These are phyloP conservation scores for Phragmatobia fuliginosa DNA, from an alignment of 2,888 invertebrate species.

Conservation along the genomic window DNA sequence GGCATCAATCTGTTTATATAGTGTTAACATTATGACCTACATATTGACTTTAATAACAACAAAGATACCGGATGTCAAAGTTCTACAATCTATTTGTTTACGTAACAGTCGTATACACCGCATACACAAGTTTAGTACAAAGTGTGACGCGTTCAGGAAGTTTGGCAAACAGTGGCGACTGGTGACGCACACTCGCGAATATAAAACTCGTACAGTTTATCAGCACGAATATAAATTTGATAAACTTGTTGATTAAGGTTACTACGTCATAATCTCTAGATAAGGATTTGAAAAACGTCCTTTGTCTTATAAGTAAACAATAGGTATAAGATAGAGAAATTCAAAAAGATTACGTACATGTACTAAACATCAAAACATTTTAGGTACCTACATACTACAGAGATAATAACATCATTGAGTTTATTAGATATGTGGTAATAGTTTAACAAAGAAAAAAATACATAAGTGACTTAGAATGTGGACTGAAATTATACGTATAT, in stretches of 20 bases:
- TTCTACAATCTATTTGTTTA: conserved; percentile 32
- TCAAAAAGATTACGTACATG: neutral
- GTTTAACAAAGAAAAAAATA: neutral
- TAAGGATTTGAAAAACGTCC: neutral
- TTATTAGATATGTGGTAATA: neutral
- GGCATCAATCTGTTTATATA: neutral
- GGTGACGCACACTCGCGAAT: conserved; percentile 37
- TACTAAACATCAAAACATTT: neutral
- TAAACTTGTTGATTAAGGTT: conserved; percentile 21
- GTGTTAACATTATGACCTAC: conserved; percentile 33
- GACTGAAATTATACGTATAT: neutral
- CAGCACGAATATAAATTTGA: conserved; percentile 20
- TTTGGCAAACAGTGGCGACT: conserved; percentile 33
- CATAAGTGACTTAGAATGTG: neutral
- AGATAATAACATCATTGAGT: too few species aligned
- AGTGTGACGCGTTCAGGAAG: conserved; percentile 38
- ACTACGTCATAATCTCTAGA: neutral
- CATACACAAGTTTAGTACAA: conserved; percentile 21
- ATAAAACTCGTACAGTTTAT: conserved; percentile 17
- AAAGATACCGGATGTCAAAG: conserved; percentile 32
- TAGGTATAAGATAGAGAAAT: neutral
- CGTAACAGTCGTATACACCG: conserved; percentile 32
- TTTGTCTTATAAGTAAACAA: neutral
- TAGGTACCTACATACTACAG: neutral
- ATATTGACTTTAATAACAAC: conserved; percentile 24